A percentile compares a stretch with the other conserved stretches of the same genome.
These are phyloP conservation scores for Calcarius lapponicus DNA, from an alignment of 2,797 vertebrate species.

Conservation along the genomic window DNA sequence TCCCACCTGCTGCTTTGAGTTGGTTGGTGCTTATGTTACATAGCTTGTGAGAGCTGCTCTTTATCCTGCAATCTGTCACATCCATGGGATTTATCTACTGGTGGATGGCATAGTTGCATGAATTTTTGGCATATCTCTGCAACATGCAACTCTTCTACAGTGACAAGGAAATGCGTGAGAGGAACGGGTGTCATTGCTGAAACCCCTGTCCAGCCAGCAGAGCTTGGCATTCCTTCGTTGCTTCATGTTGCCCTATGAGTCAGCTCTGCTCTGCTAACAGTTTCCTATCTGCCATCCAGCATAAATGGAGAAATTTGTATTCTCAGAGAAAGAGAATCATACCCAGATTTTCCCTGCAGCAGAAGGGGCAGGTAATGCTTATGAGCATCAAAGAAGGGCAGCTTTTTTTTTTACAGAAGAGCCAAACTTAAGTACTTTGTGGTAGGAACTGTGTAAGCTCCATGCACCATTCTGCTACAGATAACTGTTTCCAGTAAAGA, in stretches of 20 bases:
- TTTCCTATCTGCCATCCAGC: not conserved
- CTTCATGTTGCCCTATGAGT: not conserved
- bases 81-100: not conserved
- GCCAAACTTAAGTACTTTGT: not conserved
- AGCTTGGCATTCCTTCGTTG: not conserved
- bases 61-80: not conserved
- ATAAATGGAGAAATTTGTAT: not conserved
- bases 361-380: not conserved
- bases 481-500: not conserved
- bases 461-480: not conserved
- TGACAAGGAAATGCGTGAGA: not conserved
- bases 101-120: not conserved
- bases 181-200: not conserved
- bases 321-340: not conserved
- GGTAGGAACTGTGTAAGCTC: not conserved
- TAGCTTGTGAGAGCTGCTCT: not conserved
- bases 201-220: not conserved
- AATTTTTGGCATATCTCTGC: not conserved
- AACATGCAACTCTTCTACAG: not conserved
- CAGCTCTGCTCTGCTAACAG: not conserved
- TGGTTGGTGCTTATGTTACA: not conserved
- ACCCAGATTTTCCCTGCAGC: not conserved
- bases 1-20: not conserved
- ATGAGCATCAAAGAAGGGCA: not conserved
- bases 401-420: not conserved